These are phyloP conservation scores for Cheirogaleus medius DNA, from an alignment of 2,113 vertebrate genomes.

Conservation along the genomic window DNA sequence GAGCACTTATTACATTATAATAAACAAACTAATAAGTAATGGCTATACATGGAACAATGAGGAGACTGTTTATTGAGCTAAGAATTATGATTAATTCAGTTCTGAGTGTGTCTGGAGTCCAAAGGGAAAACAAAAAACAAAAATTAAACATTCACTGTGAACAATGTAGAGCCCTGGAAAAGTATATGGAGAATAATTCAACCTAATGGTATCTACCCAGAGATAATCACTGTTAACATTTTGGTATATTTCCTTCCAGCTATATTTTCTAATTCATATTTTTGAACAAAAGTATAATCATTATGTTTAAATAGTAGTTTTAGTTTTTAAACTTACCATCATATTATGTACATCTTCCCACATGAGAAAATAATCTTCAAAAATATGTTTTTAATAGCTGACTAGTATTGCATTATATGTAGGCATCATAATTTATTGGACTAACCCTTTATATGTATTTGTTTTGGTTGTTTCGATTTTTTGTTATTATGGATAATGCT, in stretches of 20 bases:
- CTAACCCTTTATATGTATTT: neutral
- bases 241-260: neutral
- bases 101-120: neutral
- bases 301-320: neutral
- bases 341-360: neutral
- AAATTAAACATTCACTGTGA: neutral
- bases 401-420: neutral
- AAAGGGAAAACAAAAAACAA: neutral
- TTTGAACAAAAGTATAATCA: neutral
- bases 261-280: neutral
- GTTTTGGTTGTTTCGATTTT: neutral
- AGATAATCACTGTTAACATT: neutral
- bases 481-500: neutral
- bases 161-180: neutral
- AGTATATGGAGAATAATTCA: neutral
- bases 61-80: neutral
- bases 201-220: neutral
- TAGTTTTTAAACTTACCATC: neutral
- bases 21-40: neutral
- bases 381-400: neutral
- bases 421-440: neutral
- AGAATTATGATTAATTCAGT: neutral
- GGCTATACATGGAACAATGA: neutral
- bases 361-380: neutral
- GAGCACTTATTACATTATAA: neutral